These are phyloP conservation scores for Dendroctonus valens DNA, from an alignment of 1,140 invertebrate species.

Conservation along the genomic window DNA sequence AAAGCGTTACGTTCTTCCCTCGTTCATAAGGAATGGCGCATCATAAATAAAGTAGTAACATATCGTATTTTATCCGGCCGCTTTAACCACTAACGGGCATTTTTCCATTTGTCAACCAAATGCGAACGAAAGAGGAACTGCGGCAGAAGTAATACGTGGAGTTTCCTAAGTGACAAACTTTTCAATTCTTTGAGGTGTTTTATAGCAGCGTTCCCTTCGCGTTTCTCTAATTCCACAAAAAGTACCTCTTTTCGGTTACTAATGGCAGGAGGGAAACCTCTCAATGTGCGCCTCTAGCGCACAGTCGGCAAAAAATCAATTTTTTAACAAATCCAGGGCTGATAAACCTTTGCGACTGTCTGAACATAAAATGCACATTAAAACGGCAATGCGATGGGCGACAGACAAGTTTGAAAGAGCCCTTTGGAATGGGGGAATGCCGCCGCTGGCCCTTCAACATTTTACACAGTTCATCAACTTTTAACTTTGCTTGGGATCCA, in stretches of 20 bases:
- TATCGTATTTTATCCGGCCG: constrained; percentile 22
- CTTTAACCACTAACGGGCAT: constrained; percentile 24
- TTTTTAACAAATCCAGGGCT: no score
- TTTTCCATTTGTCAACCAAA: constrained; percentile 28
- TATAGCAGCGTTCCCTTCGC: no score
- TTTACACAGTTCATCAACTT: constrained; percentile 4
- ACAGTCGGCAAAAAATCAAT: no score
- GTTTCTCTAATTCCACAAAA: no score
- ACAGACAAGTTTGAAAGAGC: no score
- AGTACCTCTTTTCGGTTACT: no score
- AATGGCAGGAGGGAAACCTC: no score
- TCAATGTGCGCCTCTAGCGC: no score
- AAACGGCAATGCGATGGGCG: no score
- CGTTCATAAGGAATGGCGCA: constrained; percentile 4
- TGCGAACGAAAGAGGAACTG: constrained; percentile 18
- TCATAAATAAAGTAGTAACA: constrained; percentile 25
- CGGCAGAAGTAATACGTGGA: constrained; percentile 24
- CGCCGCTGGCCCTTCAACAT: background rate
- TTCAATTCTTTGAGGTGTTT: constrained; percentile 3
- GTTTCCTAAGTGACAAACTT: constrained; percentile 18
- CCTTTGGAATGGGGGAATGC: no score
- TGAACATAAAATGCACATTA: no score
- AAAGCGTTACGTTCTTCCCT: background rate
- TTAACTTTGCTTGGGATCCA: background rate
- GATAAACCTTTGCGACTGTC: no score